These are phyloP conservation scores for Frieseomelitta varia DNA, from an alignment of 1,140 invertebrate genomes.

Conservation along the genomic window DNA sequence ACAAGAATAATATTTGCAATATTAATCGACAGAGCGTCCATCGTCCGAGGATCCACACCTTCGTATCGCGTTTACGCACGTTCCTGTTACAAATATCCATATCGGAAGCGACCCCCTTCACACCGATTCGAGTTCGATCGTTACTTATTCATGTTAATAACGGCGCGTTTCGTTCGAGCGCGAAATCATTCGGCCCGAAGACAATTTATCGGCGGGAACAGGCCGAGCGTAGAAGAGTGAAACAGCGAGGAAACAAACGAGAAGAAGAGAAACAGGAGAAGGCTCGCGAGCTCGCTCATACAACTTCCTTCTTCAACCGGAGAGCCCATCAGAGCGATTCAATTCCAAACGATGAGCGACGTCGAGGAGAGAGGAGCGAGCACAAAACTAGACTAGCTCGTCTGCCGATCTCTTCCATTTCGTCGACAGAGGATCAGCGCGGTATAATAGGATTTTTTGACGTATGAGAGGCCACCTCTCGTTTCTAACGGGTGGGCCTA, in stretches of 20 bases:
- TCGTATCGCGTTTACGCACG: not conserved
- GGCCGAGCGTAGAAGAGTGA: no score
- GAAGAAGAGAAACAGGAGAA: no score
- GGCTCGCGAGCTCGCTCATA: slow-evolving; percentile 35
- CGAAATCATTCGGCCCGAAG: slow-evolving; percentile 10
- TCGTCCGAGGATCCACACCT: no score
- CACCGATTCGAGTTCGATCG: not conserved
- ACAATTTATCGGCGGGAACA: slow-evolving; percentile 17
- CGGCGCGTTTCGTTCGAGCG: not conserved
- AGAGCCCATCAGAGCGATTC: slow-evolving; percentile 63
- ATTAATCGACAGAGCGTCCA: no score
- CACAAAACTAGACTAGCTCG: slow-evolving; percentile 64
- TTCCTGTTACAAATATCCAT: not conserved
- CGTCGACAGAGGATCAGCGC: slow-evolving; percentile 63
- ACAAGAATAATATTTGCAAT: no score
- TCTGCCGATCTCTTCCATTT: slow-evolving; percentile 62
- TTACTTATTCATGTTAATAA: slow-evolving; percentile 9
- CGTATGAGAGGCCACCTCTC: slow-evolving; percentile 58
- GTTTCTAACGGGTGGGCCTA: slow-evolving; percentile 43
- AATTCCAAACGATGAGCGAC: slow-evolving; percentile 65
- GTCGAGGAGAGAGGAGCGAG: slow-evolving; percentile 64
- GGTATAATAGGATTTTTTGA: slow-evolving; percentile 68
- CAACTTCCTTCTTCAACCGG: slow-evolving; percentile 54
- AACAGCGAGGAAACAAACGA: not conserved
- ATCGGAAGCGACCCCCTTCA: no score